A percentile compares a stretch with the other conserved stretches of the same genome.
Evolutionary conservation across 2,888 invertebrate species (phyloP).

Genomic region (Athalia rosae): DNA sequence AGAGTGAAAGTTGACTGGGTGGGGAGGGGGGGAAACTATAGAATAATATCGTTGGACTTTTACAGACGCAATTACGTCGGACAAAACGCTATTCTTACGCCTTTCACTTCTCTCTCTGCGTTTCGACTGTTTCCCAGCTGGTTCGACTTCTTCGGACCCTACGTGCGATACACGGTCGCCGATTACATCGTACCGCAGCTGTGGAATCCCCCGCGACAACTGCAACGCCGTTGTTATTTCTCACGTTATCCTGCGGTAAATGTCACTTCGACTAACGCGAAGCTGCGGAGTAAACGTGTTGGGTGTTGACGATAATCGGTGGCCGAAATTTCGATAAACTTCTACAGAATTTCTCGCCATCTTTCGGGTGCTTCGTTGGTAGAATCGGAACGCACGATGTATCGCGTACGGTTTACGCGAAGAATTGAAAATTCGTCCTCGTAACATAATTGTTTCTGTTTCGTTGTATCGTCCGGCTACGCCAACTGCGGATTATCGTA

Average conservation of each 20-base stretch:
- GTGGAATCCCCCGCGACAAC: too few relatives aligned
- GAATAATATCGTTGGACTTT: conserved; percentile 36
- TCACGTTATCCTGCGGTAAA: too few relatives aligned
- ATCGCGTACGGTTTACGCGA: too few relatives aligned
- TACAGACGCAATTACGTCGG: conserved; percentile 26
- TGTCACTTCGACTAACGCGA: too few relatives aligned
- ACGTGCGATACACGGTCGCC: too few relatives aligned
- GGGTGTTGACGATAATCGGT: too few relatives aligned
- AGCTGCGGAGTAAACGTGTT: too few relatives aligned
- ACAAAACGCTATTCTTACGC: conserved; percentile 14
- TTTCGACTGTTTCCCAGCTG: background rate
- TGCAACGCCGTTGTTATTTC: too few relatives aligned
- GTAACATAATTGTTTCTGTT: conserved; percentile 23
- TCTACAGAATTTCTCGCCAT: background rate
- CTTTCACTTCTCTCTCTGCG: conserved; percentile 27
- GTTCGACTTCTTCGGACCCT: background rate
- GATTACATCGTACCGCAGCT: too few relatives aligned
- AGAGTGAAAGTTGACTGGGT: conserved; percentile 39
- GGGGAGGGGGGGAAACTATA: conserved; percentile 39
- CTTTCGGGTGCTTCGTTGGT: background rate
- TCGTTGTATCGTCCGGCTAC: background rate
- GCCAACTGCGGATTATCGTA: background rate
- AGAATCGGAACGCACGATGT: background rate
- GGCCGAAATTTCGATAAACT: too few relatives aligned
- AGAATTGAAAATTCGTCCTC: conserved; percentile 11